phyloP scores from a whole-genome alignment of 2,888 invertebrate species.

The Xestia ashworthii region DNA sequence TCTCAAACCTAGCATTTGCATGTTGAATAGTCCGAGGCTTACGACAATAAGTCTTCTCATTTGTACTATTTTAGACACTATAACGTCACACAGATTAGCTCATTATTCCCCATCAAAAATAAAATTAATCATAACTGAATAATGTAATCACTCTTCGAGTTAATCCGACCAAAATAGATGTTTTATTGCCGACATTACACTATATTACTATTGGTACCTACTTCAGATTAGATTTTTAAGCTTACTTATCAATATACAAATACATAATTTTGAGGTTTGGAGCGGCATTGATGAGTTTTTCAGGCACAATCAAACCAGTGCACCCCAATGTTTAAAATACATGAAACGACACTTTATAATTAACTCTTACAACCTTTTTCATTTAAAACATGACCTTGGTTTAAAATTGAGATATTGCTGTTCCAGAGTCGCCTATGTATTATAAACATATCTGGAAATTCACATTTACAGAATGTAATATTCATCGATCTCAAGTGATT shows the following conservation, averaged over 20 bases:
- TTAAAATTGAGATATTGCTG: conserved; percentile 24
- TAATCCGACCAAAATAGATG: conserved; percentile 79
- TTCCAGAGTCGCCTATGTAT: conserved; percentile 80
- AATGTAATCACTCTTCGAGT: conserved; percentile 89
- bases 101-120: conserved; percentile 86
- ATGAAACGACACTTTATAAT: conserved; percentile 73
- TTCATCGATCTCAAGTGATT: conserved; percentile 81
- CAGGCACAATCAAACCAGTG: conserved; percentile 90
- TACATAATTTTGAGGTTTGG: conserved; percentile 90
- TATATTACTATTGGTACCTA: conserved; percentile 82
- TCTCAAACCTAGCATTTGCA: conserved; percentile 91
- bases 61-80: conserved; percentile 91
- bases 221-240: conserved; percentile 82
- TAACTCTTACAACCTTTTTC: conserved; percentile 9
- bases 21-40: conserved; percentile 91
- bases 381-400: conserved; percentile 29
- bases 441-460: conserved; percentile 81
- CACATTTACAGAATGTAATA: conserved; percentile 81
- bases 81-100: conserved; percentile 89
- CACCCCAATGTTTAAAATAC: conserved; percentile 88
- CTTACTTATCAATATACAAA: conserved; percentile 82
- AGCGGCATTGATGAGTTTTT: conserved; percentile 89
- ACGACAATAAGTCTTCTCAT: conserved; percentile 91
- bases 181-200: conserved; percentile 81
- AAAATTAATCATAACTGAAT: conserved; percentile 89